Evolutionary conservation across 2,797 vertebrate species (phyloP).

Genomic region (Peromyscus eremicus): DNA sequence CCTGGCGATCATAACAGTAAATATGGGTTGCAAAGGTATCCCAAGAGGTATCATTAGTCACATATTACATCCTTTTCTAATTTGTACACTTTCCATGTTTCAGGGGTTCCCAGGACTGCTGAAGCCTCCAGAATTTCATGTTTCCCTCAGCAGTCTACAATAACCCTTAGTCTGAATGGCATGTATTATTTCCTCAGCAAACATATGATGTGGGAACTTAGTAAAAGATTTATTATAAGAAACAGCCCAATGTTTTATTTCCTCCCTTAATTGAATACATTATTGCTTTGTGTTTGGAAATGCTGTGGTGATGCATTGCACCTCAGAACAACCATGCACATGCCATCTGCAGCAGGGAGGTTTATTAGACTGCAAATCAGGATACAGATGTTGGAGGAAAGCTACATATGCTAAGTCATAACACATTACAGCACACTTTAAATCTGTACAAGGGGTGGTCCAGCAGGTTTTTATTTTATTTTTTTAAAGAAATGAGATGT

Average conservation of each 20-base stretch:
- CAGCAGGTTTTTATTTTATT: slow-evolving; percentile 65
- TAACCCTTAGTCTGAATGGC: slow-evolving; percentile 88
- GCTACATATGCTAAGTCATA: slow-evolving; percentile 80
- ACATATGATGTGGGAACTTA: slow-evolving; percentile 86
- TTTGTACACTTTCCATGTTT: slow-evolving; percentile 88
- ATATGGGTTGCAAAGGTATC: slow-evolving; percentile 86
- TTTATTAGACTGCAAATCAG: slow-evolving; percentile 88
- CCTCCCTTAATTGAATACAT: slow-evolving; percentile 88
- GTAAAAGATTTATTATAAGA: slow-evolving; percentile 89
- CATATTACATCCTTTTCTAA: slow-evolving; percentile 91
- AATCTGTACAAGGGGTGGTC: slow-evolving; percentile 78
- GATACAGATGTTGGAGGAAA: slow-evolving; percentile 85
- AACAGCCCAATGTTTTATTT: slow-evolving; percentile 87
- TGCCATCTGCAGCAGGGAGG: slow-evolving; percentile 82
- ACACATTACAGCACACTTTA: slow-evolving; percentile 84
- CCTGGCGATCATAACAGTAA: slow-evolving; percentile 88
- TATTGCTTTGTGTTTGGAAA: slow-evolving; percentile 89
- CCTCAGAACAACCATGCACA: slow-evolving; percentile 82
- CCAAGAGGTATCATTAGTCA: slow-evolving; percentile 91
- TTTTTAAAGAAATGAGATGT: slow-evolving; percentile 66
- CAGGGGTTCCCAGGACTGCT: slow-evolving; percentile 87
- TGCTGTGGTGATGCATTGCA: slow-evolving; percentile 85
- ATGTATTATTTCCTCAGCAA: slow-evolving; percentile 91
- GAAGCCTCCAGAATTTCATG: slow-evolving; percentile 89
- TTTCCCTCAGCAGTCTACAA: slow-evolving; percentile 89